Conservation (phyloP, 2,797 vertebrate genomes). For the Meriones psammophilus region DNA sequence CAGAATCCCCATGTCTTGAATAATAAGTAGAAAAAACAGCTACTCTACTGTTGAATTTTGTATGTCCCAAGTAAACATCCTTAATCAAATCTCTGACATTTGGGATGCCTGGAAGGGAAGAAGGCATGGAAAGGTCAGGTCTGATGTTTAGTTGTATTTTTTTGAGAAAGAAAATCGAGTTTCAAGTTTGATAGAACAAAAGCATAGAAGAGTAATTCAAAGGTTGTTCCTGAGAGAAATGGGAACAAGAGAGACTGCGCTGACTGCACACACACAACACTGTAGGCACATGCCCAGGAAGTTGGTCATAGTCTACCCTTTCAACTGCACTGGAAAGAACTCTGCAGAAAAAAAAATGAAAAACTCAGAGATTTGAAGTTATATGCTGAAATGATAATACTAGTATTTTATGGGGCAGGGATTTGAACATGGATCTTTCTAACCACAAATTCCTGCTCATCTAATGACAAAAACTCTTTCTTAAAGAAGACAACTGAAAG, state of each 20-base stretch:
- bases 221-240: not conserved
- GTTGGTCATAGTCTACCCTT: not conserved
- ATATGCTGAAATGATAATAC: slow-evolving; percentile 16
- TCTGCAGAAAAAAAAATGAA: not conserved
- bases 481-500: not conserved
- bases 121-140: slow-evolving; percentile 49
- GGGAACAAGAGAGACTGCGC: not conserved
- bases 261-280: fast-evolving
- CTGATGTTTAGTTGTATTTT: slow-evolving; percentile 54
- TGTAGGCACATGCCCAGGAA: fast-evolving
- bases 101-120: slow-evolving; percentile 60
- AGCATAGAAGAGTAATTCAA: not conserved
- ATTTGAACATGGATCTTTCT: slow-evolving; percentile 19
- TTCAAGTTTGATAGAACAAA: not conserved
- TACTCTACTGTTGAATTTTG: not conserved
- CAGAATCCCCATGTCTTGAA: not conserved
- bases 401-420: not conserved
- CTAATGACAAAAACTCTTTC: not conserved
- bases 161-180: slow-evolving; percentile 46
- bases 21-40: not conserved
- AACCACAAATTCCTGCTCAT: not conserved
- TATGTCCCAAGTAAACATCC: not conserved
- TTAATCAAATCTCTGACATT: slow-evolving; percentile 64
- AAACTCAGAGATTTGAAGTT: slow-evolving; percentile 6
- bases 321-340: not conserved